Evolutionary conservation across 1,140 invertebrate genomes (phyloP).

Genomic region (Drosophila ironensis): DNA sequence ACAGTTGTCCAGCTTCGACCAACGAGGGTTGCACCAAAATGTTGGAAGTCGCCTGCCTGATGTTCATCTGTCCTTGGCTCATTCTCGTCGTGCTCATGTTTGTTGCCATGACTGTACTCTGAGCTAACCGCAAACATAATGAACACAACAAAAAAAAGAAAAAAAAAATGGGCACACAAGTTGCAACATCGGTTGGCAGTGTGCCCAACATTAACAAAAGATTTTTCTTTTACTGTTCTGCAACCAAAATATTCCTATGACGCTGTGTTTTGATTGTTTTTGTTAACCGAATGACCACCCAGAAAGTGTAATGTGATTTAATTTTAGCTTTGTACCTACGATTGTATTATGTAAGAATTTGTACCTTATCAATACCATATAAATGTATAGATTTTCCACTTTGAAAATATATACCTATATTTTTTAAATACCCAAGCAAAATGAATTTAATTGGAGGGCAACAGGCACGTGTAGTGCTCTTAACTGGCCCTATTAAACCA

Average conservation of each 20-base stretch:
- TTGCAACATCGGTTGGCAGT: constrained; percentile 60
- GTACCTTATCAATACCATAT: constrained; percentile 21
- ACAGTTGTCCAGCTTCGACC: constrained; percentile 23
- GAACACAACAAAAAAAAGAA: constrained; percentile 5
- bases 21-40: constrained; percentile 34
- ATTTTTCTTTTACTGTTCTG: constrained; percentile 2
- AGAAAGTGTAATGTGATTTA: constrained; percentile 63
- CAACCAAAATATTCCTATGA: constrained; percentile 56
- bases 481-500: constrained; percentile 4
- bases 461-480: constrained; percentile 3
- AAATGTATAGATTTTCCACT: constrained; percentile 17
- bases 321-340: constrained; percentile 38
- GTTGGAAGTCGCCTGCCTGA: constrained; percentile 76
- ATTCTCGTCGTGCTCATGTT: constrained; percentile 74
- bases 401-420: no score
- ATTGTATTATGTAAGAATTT: constrained; percentile 35
- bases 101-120: constrained; percentile 77
- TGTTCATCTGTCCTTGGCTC: constrained; percentile 81
- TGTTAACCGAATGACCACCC: constrained; percentile 15
- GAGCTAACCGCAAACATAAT: background rate
- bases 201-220: constrained; percentile 27
- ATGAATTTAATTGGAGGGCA: constrained; percentile 4
- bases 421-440: background rate
- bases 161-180: constrained; percentile 52
- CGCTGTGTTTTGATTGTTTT: constrained; percentile 44